Evolutionary conservation across 2,797 vertebrate genomes (phyloP).

Genomic region (Paedocypris micromegethes): DNA sequence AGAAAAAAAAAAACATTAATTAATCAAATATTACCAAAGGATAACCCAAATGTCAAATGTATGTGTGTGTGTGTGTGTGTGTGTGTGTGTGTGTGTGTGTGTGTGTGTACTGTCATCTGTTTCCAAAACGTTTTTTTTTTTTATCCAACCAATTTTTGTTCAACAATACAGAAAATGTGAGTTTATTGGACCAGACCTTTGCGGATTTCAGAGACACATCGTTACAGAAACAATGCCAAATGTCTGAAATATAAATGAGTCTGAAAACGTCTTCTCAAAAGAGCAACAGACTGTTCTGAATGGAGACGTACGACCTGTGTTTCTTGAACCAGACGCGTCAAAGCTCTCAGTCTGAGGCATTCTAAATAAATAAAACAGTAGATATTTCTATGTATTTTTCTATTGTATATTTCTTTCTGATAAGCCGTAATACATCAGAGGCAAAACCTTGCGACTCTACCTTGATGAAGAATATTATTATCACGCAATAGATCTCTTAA

Average conservation of each 20-base stretch:
- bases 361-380: no score
- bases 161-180: slow-evolving; percentile 10
- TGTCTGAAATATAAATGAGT: neutral
- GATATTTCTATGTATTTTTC: neutral
- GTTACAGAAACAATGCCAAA: no score
- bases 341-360: no score
- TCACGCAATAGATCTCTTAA: neutral
- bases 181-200: no score
- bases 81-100: no score
- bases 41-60: no score
- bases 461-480: neutral
- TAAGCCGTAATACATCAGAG: neutral
- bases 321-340: neutral
- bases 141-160: neutral
- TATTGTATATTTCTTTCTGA: neutral
- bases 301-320: neutral
- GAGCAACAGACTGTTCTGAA: slow-evolving; percentile 13
- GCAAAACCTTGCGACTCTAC: neutral
- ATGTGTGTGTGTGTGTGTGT: no score
- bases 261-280: slow-evolving; percentile 3
- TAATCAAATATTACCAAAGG: no score
- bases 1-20: no score
- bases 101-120: no score
- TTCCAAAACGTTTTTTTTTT: no score
- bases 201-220: no score